phyloP scores from a whole-genome alignment of 2,888 invertebrate genomes.

The Slavum lentiscoides region DNA sequence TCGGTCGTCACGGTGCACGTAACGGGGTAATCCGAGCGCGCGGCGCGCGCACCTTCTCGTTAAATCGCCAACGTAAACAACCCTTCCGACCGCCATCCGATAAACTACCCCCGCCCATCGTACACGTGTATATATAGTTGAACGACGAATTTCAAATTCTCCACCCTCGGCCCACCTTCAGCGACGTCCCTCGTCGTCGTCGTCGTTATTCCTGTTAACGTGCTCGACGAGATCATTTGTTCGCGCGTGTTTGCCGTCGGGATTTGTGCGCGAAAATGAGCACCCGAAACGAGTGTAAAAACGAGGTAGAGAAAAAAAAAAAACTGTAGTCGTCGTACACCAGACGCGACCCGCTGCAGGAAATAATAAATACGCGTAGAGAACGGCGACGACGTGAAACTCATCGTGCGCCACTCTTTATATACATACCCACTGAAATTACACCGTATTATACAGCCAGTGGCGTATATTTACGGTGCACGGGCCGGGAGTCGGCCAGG shows the following conservation, averaged over 20 bases:
- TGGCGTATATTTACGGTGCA: too few relatives aligned
- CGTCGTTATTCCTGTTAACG: conserved; percentile 39
- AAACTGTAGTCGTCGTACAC: too few relatives aligned
- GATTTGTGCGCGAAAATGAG: conserved; percentile 44
- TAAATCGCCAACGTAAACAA: conserved; percentile 49
- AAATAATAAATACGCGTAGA: too few relatives aligned
- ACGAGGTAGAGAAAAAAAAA: conserved; percentile 13
- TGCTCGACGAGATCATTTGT: conserved; percentile 44
- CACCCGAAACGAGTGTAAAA: conserved; percentile 35
- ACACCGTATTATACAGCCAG: too few relatives aligned
- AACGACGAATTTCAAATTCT: neutral
- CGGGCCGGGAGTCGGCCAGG: too few relatives aligned
- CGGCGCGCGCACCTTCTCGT: conserved; percentile 15
- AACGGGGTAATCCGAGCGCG: conserved; percentile 27
- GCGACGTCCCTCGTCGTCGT: neutral
- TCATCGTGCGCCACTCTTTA: too few relatives aligned
- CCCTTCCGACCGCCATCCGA: neutral
- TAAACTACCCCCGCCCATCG: too few relatives aligned
- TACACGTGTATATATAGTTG: neutral
- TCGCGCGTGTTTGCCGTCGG: conserved; percentile 33
- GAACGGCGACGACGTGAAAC: too few relatives aligned
- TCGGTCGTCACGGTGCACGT: neutral
- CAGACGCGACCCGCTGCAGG: too few relatives aligned
- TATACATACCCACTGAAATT: too few relatives aligned
- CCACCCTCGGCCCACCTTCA: neutral